phyloP scores from a whole-genome alignment of 2,888 invertebrate species.

The Synergus umbraculus region DNA sequence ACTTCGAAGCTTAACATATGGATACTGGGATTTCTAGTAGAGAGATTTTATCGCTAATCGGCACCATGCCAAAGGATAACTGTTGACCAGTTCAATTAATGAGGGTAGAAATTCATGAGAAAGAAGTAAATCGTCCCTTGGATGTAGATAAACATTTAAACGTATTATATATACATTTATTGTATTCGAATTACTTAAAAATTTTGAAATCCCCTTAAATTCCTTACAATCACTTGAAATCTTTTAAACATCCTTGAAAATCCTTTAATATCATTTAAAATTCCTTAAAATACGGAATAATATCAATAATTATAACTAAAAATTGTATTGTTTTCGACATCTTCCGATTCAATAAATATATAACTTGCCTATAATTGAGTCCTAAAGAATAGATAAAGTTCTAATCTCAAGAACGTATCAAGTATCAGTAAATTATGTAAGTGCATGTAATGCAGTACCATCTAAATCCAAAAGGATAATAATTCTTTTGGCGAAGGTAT shows the following conservation, averaged over 20 bases:
- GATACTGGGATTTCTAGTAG: not conserved
- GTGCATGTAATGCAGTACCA: not conserved
- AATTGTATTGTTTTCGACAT: not conserved
- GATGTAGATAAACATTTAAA: not conserved
- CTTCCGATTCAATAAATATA: not conserved
- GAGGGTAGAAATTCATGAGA: not conserved
- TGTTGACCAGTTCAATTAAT: not conserved
- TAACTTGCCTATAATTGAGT: not conserved
- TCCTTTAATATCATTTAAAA: no score
- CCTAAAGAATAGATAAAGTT: conserved; percentile 5
- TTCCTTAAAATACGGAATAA: no score
- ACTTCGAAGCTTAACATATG: not conserved
- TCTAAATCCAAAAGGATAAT: not conserved
- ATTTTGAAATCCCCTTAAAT: no score
- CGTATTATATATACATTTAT: not conserved
- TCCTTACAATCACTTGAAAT: no score
- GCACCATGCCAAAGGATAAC: not conserved
- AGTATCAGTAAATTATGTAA: not conserved
- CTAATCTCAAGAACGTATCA: not conserved
- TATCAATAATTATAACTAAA: no score
- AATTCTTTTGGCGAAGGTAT: not conserved
- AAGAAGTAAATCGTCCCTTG: not conserved
- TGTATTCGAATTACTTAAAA: not conserved
- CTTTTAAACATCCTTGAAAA: no score
- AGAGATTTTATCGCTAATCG: not conserved